Conservation (phyloP, 2,888 invertebrate genomes). For the Scrobipalpa costella region DNA sequence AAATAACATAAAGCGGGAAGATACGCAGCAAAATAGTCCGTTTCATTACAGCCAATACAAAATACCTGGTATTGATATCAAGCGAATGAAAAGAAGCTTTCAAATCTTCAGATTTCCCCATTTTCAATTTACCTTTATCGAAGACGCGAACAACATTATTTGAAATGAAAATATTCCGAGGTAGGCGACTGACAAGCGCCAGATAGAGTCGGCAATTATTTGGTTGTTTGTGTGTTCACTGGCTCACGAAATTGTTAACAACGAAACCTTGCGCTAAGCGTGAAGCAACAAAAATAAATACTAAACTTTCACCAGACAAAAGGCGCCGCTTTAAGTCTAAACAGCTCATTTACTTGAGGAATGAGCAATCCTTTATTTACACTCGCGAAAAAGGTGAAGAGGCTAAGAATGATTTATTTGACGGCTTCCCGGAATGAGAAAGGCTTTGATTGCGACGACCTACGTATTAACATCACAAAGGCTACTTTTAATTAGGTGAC, state of each 20-base stretch:
- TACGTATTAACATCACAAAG: slow-evolving; percentile 70
- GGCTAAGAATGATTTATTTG: slow-evolving; percentile 54
- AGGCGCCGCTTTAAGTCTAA: slow-evolving; percentile 40
- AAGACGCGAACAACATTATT: slow-evolving; percentile 12
- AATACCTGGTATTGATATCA: slow-evolving; percentile 11
- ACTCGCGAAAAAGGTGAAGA: slow-evolving; percentile 42
- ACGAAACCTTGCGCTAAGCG: slow-evolving; percentile 8
- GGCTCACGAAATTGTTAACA: slow-evolving; percentile 34
- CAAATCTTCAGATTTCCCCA: slow-evolving; percentile 12
- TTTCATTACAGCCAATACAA: slow-evolving; percentile 6
- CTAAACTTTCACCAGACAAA: slow-evolving; percentile 12
- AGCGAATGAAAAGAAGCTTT: slow-evolving; percentile 18
- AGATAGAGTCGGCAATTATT: slow-evolving; percentile 25
- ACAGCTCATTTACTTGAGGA: slow-evolving; percentile 41
- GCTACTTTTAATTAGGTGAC: slow-evolving; percentile 69
- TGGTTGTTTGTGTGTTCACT: slow-evolving; percentile 34
- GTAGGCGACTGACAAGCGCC: slow-evolving; percentile 22
- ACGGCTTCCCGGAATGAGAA: slow-evolving; percentile 52
- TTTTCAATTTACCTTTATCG: slow-evolving; percentile 20
- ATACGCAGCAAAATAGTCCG: not conserved
- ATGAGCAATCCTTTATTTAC: slow-evolving; percentile 46
- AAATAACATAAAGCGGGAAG: not conserved
- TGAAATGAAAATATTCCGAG: slow-evolving; percentile 16
- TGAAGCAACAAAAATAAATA: not conserved
- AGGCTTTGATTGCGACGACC: slow-evolving; percentile 56